Conservation (phyloP, 2,888 invertebrate genomes). For the Palloptera scutellata region DNA sequence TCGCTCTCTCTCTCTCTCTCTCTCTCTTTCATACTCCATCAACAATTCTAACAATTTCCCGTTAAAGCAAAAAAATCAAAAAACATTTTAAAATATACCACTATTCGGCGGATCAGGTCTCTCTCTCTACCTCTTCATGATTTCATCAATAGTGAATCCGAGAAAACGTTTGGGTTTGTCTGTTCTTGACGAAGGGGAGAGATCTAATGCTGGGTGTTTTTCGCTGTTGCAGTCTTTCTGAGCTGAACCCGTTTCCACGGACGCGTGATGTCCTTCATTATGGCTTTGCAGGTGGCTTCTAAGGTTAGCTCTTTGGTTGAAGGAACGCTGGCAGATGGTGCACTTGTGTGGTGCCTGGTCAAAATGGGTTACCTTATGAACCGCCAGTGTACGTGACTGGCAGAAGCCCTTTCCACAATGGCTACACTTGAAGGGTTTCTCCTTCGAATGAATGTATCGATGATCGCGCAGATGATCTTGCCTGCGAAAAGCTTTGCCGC, state of each 20-base stretch:
- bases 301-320: constrained; percentile 91
- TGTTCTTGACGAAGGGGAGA: constrained; percentile 64
- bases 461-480: constrained; percentile 94
- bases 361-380: constrained; percentile 93
- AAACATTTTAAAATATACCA: too few relatives aligned
- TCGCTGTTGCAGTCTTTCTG: constrained; percentile 31
- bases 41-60: too few relatives aligned
- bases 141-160: constrained; percentile 88
- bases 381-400: constrained; percentile 93
- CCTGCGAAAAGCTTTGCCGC: constrained; percentile 93
- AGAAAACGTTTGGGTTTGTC: constrained; percentile 67
- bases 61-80: too few relatives aligned
- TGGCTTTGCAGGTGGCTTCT: constrained; percentile 91
- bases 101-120: too few relatives aligned
- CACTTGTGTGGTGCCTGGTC: constrained; percentile 95
- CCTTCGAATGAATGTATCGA: constrained; percentile 97
- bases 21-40: too few relatives aligned
- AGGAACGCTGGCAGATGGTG: constrained; percentile 85
- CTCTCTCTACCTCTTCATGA: constrained; percentile 78
- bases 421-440: constrained; percentile 97
- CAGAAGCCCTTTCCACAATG: constrained; percentile 99
- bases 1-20: too few relatives aligned
- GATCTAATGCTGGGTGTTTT: constrained; percentile 65
- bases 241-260: constrained; percentile 35
- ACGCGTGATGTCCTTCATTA: constrained; percentile 53